Evolutionary conservation across 2,797 vertebrate genomes (phyloP).

Genomic region (Crax fasciolata): DNA sequence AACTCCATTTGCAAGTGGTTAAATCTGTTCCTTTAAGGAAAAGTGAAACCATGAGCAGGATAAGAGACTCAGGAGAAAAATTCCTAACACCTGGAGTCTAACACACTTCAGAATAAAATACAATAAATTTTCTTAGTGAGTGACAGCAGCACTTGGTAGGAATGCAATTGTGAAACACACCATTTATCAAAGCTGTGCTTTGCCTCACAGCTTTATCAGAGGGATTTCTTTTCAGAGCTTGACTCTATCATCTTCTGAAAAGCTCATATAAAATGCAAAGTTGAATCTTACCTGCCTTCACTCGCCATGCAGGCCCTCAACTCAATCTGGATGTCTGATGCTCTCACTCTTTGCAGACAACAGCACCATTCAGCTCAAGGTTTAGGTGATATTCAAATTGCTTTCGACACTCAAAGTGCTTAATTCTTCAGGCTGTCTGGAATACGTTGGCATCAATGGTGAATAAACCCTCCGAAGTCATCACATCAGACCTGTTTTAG

Average conservation of each 20-base stretch:
- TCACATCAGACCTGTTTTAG: constrained; percentile 50
- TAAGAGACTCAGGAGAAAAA: constrained; percentile 10
- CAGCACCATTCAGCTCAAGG: not conserved
- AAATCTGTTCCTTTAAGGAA: not conserved
- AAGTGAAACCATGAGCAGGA: not conserved
- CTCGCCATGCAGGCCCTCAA: not conserved
- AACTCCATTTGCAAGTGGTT: not conserved
- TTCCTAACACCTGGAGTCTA: constrained; percentile 2
- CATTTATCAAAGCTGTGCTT: not conserved
- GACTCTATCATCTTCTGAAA: not conserved
- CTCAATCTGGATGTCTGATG: not conserved
- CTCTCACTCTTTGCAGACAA: not conserved
- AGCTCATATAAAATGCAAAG: not conserved
- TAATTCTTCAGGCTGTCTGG: constrained; percentile 64
- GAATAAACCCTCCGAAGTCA: constrained; percentile 67
- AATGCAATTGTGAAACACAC: not conserved
- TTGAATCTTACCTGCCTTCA: constrained; percentile 34
- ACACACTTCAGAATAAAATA: not conserved
- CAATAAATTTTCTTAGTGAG: not conserved
- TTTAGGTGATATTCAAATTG: constrained; percentile 12
- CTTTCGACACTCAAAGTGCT: constrained; percentile 39
- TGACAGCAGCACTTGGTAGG: constrained; percentile 46
- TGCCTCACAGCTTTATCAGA: not conserved
- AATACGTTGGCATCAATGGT: constrained; percentile 52
- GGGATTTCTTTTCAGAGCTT: not conserved